Percentiles rank a stretch among this genome's conserved stretches.
Evolutionary conservation across 2,797 vertebrate genomes (phyloP).

Genomic region (Ambastaia sidthimunki): DNA sequence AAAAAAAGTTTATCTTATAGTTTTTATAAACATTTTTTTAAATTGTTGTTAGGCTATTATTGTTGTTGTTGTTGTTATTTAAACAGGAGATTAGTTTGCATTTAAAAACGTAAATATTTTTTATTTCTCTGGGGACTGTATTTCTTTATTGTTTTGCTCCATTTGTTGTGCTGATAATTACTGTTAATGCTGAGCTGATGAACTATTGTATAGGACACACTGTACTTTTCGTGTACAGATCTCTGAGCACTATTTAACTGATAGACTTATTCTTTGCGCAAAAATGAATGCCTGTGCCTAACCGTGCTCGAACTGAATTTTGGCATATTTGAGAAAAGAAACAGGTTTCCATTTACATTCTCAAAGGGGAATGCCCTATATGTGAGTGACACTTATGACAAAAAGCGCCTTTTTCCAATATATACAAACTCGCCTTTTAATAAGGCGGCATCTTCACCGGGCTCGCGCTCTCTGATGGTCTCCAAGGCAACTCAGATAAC

Average conservation of each 20-base stretch:
- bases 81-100: not conserved
- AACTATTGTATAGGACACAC: not conserved
- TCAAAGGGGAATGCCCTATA: slow-evolving; percentile 78
- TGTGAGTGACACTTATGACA: slow-evolving; percentile 88
- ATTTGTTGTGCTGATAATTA: slow-evolving; percentile 4
- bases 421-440: slow-evolving; percentile 85
- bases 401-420: slow-evolving; percentile 85
- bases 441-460: slow-evolving; percentile 88
- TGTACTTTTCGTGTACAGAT: slow-evolving; percentile 11
- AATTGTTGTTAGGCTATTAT: too few species aligned
- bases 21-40: too few species aligned
- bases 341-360: slow-evolving; percentile 75
- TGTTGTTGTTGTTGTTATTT: too few species aligned
- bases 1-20: too few species aligned
- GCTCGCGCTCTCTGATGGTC: slow-evolving; percentile 92
- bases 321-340: slow-evolving; percentile 53
- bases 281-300: slow-evolving; percentile 14
- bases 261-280: slow-evolving; percentile 19
- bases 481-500: slow-evolving; percentile 96
- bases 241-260: not conserved
- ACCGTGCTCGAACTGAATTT: slow-evolving; percentile 32
- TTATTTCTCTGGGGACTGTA: not conserved
- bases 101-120: not conserved
- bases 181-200: not conserved
- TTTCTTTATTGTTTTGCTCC: not conserved